Percentiles rank a stretch among this genome's conserved stretches.
phyloP scores from a whole-genome alignment of 1,140 invertebrate genomes.

The Leptinotarsa texana region DNA sequence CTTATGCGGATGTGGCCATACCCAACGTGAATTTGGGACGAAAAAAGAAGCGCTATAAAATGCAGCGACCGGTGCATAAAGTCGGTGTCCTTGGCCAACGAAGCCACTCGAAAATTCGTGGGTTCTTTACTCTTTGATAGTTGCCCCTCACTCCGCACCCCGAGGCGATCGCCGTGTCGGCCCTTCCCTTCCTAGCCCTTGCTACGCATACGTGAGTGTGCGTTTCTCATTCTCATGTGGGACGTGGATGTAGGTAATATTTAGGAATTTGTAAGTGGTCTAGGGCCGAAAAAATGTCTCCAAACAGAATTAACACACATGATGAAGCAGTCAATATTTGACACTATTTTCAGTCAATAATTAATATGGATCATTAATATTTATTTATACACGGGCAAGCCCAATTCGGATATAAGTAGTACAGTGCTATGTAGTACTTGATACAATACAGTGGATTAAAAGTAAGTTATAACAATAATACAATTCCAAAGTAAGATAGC shows the following conservation, averaged over 20 bases:
- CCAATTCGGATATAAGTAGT: no score
- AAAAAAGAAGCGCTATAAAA: constrained; percentile 20
- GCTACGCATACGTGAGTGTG: constrained; percentile 9
- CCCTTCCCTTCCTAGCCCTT: constrained; percentile 24
- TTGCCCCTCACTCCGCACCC: constrained; percentile 5
- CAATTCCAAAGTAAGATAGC: no score
- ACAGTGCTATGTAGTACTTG: no score
- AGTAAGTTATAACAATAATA: no score
- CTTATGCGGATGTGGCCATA: constrained; percentile 5
- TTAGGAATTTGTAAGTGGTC: neutral
- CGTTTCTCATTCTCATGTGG: neutral
- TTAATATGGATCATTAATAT: no score
- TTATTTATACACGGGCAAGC: no score
- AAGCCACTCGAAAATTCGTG: constrained; percentile 22
- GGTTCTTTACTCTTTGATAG: constrained; percentile 30
- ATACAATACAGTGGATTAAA: no score
- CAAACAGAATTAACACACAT: no score
- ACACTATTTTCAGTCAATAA: no score
- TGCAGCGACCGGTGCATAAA: constrained; percentile 22
- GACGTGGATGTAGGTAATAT: neutral
- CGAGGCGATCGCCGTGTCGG: neutral
- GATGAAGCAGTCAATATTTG: no score
- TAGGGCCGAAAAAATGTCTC: no score
- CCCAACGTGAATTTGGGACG: constrained; percentile 19
- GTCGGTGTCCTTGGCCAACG: constrained; percentile 24